Percentiles rank a stretch among this genome's conserved stretches.
Evolutionary conservation across 1,140 invertebrate genomes (phyloP).

Genomic region (Mya arenaria): DNA sequence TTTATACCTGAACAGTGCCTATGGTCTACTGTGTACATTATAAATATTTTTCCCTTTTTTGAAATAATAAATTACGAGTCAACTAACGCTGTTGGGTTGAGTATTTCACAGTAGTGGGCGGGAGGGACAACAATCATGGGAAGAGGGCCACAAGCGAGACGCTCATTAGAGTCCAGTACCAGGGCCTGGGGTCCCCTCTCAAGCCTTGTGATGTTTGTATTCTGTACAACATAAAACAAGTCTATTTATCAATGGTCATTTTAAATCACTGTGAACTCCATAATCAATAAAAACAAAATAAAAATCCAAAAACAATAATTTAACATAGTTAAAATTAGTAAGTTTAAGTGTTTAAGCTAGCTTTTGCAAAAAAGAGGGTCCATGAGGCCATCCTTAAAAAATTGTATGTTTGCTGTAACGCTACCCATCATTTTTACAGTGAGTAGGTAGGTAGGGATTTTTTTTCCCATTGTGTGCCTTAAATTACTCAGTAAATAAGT

Average conservation of each 20-base stretch:
- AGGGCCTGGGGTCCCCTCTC: slow-evolving; percentile 81
- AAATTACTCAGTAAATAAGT: no score
- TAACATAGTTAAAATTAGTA: background rate
- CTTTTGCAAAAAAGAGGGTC: background rate
- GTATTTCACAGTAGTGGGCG: slow-evolving; percentile 80
- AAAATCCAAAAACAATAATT: background rate
- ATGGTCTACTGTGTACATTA: no score
- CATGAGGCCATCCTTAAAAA: background rate
- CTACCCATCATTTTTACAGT: no score
- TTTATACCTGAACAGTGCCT: no score
- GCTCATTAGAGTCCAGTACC: slow-evolving; percentile 80
- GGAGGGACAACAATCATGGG: slow-evolving; percentile 82
- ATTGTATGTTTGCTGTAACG: background rate
- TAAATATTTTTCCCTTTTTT: no score
- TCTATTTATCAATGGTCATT: background rate
- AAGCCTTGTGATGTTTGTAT: slow-evolving; percentile 80
- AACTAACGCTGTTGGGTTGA: slow-evolving; percentile 79
- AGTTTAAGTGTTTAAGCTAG: background rate
- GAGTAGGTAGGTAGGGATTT: no score
- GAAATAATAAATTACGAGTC: no score
- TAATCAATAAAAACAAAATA: background rate
- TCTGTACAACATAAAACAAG: slow-evolving; percentile 69
- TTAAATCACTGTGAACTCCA: background rate
- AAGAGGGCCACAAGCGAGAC: slow-evolving; percentile 67
- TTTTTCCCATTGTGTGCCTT: no score